Base-by-base conservation (phyloP, 64 coral and sea anemone genomes). In the Stylophora pistillata region DNA sequence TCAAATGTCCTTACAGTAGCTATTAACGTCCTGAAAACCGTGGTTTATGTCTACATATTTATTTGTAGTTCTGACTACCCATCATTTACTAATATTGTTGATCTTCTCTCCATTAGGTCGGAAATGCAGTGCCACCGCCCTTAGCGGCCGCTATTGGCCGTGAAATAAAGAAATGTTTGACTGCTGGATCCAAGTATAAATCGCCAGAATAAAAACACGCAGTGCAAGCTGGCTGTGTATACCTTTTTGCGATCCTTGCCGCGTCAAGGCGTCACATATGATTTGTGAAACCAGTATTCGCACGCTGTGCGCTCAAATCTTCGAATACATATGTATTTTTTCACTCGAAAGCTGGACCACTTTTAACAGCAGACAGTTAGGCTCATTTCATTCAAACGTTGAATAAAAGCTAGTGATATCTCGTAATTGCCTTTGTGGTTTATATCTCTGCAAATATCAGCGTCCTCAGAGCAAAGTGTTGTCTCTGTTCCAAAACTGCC, bases 101-200 rank as follows among this genome's bases (percentile, higher is more conserved):
- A 33, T 64, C 70, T 31, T 37, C 57, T 47, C 18, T 71, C 56
- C 71, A 52, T 20, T 30, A 95, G 94, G 70, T 98, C 71, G 96
- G 96, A 14, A 98, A 98, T 74, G 96, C 96, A 16, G 96, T 98
- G 13, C 96, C 96, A 11, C 96, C 96, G 47, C 96, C 96, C 30
- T 77, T 98, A 61, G 96, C 96, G 31, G 93, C 81, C 13, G 96
- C 96, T 16, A 98, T 98, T 73, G 96, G 96, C 71, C 86, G 89
- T 37, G 96, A 98, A 66, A 92, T 98, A 30, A 98, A 86, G 73
- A 98, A 92, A 53, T 87, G 89, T 53, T 55, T 98, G 30, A 32
- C 53, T 13, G 60, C 62, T 70, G 34, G 29, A 23, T 65, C 78
- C 78, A 82, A 64, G n/a, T 20, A 58, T 37, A 64, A 37, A 13